phyloP scores from a whole-genome alignment of 2,888 invertebrate genomes.

The Leptarthrus brevirostris region DNA sequence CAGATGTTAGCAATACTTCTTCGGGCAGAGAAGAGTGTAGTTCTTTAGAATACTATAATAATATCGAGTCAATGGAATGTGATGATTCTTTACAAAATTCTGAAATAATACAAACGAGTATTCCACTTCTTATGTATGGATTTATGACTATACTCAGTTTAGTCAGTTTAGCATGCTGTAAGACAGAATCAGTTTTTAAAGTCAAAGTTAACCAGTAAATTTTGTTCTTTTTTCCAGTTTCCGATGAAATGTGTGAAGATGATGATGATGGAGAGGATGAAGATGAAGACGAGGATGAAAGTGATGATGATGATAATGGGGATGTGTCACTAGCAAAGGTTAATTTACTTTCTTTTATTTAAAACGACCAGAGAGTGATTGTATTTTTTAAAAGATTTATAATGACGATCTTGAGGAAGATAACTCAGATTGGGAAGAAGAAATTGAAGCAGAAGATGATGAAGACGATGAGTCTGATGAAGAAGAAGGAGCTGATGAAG shows the following conservation, averaged over 20 bases:
- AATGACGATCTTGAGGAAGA: constrained; percentile 72
- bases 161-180: constrained; percentile 64
- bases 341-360: too few species aligned
- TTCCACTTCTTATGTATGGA: constrained; percentile 64
- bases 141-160: constrained; percentile 65
- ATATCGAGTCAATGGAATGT: constrained; percentile 6
- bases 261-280: constrained; percentile 71
- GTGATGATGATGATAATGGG: constrained; percentile 72
- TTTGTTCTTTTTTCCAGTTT: constrained; percentile 58
- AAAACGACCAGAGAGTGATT: too few species aligned
- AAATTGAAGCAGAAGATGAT: constrained; percentile 69
- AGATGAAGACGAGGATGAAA: constrained; percentile 69
- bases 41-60: background rate
- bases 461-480: constrained; percentile 69
- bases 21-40: background rate
- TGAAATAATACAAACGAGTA: constrained; percentile 49
- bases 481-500: constrained; percentile 63
- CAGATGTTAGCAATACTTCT: background rate
- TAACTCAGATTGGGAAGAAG: constrained; percentile 75
- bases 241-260: constrained; percentile 60
- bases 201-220: constrained; percentile 59
- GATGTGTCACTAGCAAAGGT: constrained; percentile 66
- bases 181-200: constrained; percentile 55
- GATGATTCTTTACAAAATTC: background rate
- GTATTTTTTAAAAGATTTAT: constrained; percentile 63